Percentiles rank a stretch among this genome's conserved stretches.
phyloP scores from a whole-genome alignment of 2,888 invertebrate genomes.

The Campopleginae sp. region DNA sequence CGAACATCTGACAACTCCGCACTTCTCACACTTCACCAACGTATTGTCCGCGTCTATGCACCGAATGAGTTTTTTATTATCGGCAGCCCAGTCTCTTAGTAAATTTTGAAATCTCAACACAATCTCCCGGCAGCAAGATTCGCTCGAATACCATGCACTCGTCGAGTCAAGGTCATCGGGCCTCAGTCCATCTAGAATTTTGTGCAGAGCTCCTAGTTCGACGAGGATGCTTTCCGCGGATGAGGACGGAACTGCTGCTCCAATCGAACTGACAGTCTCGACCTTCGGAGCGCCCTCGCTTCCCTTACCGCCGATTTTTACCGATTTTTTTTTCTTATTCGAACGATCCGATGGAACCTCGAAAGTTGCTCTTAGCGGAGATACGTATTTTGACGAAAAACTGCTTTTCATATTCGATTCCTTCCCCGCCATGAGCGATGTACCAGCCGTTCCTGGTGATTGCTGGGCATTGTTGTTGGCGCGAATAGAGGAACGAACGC shows the following conservation, averaged over 20 bases:
- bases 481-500: not conserved
- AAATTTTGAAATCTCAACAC: constrained; percentile 64
- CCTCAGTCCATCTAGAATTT: constrained; percentile 66
- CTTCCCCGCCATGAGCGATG: not conserved
- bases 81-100: constrained; percentile 60
- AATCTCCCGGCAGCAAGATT: constrained; percentile 64
- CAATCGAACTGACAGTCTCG: not conserved
- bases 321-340: not conserved
- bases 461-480: not conserved
- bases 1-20: constrained; percentile 71
- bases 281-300: constrained; percentile 1
- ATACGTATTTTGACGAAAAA: not conserved
- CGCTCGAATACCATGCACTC: constrained; percentile 55
- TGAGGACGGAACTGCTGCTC: not conserved
- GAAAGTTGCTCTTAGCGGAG: not conserved
- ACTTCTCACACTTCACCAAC: constrained; percentile 72
- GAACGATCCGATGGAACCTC: not conserved
- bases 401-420: constrained; percentile 9
- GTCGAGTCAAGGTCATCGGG: constrained; percentile 57
- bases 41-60: constrained; percentile 67
- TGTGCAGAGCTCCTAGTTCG: constrained; percentile 70
- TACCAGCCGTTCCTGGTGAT: not conserved
- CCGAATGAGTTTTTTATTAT: constrained; percentile 61
- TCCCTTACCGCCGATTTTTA: not conserved
- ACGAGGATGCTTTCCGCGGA: constrained; percentile 31